Percentiles rank a stretch among this genome's conserved stretches.
phyloP scores from a whole-genome alignment of 2,797 vertebrate species.

The Toxotes lorentzi region DNA sequence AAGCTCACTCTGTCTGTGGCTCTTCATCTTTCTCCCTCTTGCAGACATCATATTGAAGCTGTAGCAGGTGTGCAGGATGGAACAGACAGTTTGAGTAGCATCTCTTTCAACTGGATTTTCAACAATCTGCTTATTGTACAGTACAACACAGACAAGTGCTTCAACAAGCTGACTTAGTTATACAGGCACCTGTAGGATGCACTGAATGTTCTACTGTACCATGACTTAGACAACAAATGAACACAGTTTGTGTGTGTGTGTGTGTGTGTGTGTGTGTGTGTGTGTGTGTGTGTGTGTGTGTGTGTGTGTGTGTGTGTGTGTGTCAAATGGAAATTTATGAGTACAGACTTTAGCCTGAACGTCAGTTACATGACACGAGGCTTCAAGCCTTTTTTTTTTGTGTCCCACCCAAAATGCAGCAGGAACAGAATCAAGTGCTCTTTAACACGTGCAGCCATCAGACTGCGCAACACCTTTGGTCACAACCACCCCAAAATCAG shows the following conservation, averaged over 20 bases:
- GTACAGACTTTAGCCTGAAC: background rate
- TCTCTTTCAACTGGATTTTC: conserved; percentile 27
- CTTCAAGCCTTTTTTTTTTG: background rate
- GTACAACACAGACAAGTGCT: background rate
- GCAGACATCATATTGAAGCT: conserved; percentile 5
- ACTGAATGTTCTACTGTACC: background rate
- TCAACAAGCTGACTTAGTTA: conserved; percentile 1
- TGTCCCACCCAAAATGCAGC: background rate
- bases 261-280: too few relatives aligned
- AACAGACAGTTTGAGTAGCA: conserved; percentile 6
- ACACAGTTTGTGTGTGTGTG: background rate
- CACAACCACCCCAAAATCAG: background rate
- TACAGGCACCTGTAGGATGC: conserved; percentile 10
- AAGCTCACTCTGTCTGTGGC: too few relatives aligned
- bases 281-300: too few relatives aligned
- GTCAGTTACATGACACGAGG: background rate
- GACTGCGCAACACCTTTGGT: background rate
- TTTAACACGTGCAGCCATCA: conserved; percentile 14
- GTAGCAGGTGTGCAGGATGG: conserved; percentile 28
- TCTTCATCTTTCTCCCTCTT: background rate
- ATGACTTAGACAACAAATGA: background rate
- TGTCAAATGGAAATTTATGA: background rate
- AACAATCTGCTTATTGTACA: background rate
- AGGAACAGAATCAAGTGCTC: background rate
- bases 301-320: background rate